phyloP scores from a whole-genome alignment of 2,113 vertebrate species.

The Petroica traversi region DNA sequence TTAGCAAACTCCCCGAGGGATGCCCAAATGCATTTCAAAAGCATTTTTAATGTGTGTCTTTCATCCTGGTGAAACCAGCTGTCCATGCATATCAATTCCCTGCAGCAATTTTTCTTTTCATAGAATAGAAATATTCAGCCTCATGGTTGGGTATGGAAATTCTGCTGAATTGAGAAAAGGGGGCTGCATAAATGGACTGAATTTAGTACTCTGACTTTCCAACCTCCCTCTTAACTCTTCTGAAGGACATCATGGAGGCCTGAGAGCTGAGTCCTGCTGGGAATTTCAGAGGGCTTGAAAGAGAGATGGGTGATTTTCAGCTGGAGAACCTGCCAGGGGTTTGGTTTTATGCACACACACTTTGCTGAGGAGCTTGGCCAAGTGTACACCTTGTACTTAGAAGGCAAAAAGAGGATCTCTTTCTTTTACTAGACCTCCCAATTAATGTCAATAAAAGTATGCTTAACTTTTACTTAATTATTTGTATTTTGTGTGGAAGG shows the following conservation, averaged over 20 bases:
- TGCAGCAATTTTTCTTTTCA: neutral
- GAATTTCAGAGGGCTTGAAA: neutral
- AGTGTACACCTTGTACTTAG: neutral
- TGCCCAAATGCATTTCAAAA: conserved; percentile 33
- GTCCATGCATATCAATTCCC: conserved; percentile 36
- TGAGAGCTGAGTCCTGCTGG: neutral
- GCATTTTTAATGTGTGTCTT: conserved; percentile 44
- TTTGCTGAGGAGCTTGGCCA: neutral
- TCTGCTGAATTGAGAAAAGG: conserved; percentile 7
- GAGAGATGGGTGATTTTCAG: neutral
- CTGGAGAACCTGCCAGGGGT: neutral
- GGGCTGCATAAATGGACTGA: neutral
- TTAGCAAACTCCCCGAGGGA: conserved; percentile 21
- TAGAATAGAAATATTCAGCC: conserved; percentile 6
- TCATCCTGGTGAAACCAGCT: conserved; percentile 43
- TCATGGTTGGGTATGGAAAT: neutral
- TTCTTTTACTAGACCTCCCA: neutral
- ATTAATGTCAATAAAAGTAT: neutral
- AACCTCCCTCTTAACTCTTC: neutral
- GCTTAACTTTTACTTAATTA: neutral
- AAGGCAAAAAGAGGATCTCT: neutral
- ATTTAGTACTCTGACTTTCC: neutral
- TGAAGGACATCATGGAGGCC: neutral
- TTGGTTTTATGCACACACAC: neutral
- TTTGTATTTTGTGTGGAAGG: neutral